Base-by-base conservation (phyloP, 2,888 invertebrate genomes). In the Galeopsomyia nigrocyanea region DNA sequence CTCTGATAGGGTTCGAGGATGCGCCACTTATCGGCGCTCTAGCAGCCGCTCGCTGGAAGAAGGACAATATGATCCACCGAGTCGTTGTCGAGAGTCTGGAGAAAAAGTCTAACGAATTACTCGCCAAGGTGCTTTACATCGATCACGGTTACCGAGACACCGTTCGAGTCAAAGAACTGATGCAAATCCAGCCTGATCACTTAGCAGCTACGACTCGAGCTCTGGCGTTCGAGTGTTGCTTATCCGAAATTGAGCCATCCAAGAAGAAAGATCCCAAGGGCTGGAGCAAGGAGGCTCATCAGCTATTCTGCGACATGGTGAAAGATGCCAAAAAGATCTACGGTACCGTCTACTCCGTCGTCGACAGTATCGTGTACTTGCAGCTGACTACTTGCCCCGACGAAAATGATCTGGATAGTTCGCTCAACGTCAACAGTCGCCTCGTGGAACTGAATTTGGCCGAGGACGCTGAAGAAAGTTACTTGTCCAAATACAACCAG, bases 261-360 rank as follows among this genome's bases (percentile, higher is more conserved):
- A 87, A 89, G 10, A 86, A 91, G 16, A 86, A 88, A 58, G 90
- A 90, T 82, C 87, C 88, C 0, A 88, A 88, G 71, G 92, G 91
- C 0, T 95, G 94, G 95, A 87, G 90, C 0, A 79, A 84, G 0
- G 86, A 87, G 56, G 91, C 93, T 0, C 17, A 21, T 9, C 19
- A 69, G 13, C 0, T 68, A 1, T 74, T 72, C 17, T 49, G 19
- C 6, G 6, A 22, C 0, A 61, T 22, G 17, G 39, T 26, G 9
- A 17, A 22, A 0, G 14, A 56, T n/a, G 3, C 47, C 0, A 21
- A 14, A 7, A 90, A 6, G 83, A 17, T 83, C 0, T 79, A 26
- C 78, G 90, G 89, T 79, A 77, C 89, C 88, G 86, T 93, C 16
- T 95, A 93, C 84, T 97, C 96, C 0, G 91, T 96, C n/a, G 93